Base-by-base conservation (phyloP, 2,113 vertebrate genomes). In the Meles meles region DNA sequence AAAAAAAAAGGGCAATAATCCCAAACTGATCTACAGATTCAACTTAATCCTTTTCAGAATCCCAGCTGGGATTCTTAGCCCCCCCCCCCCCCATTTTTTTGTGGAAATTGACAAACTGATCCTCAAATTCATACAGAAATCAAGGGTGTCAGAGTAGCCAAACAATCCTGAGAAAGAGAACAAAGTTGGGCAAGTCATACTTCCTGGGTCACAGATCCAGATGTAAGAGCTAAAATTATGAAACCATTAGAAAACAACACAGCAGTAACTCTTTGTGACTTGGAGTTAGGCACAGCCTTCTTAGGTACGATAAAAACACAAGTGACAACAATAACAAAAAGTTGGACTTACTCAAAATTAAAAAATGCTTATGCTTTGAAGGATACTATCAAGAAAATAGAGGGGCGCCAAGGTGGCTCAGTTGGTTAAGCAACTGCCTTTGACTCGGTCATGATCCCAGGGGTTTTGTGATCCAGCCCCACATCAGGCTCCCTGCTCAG, bases 301-400 rank as follows among this genome's bases (percentile, higher is more conserved):
- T 85, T 93, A 93, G 63, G 44, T 92, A 92, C 65, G n/a, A 89
- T 63, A 63, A 93, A 94, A 88, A 39, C 57, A 77, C 1, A 77
- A 55, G 27, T 39, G 14, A 57, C 34, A 72, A 81, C 74, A 87
- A 74, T 77, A 77, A 92, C 74, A 57, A 79, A 57, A 79, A 96
- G 61, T 8, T 61, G 49, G 39, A 88, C 18, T 96, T 94, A 23
- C 65, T 67, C 29, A 87, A 96, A 87, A 90, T 81, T 67, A 83
- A 93, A 93, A 84, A 80, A 85, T 25, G 61, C 12, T 23, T 80
- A 89, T 29, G 74, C 13, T 80, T 86, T 63, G 93, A 77, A 80
- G 44, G 11, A 77, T 25, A 80, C n/a, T 13, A 74, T 92, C 47
- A 88, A 92, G 42, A 88, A 90, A 90, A 55, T 61, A 42, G 47